Evolutionary conservation across 1,140 invertebrate species (phyloP), one percentile per base, ranked within the genome.

Genomic region (Leptonema lineaticorne): DNA sequence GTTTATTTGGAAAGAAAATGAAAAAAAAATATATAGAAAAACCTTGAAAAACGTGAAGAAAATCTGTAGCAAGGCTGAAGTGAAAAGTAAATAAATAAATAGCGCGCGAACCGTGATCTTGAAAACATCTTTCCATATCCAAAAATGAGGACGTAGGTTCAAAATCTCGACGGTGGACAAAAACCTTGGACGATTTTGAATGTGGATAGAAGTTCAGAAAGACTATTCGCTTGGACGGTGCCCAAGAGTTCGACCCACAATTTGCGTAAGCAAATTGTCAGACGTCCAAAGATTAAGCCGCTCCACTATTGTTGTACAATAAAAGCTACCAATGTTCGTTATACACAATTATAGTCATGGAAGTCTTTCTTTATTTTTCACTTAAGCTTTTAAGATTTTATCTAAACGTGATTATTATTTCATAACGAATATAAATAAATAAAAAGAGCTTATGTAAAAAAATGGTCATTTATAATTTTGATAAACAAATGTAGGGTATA

Each of bases 241-340:
- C 24, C 50, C 50, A 53, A 53, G 50, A 53, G 5, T 33, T 24
- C 50, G 20, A 53, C 22, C 50, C 11, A 41, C 59, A 24, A 26
- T 62, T 33, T 62, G 59, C 59, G 59, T 62, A 62, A 62, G 59
- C 59, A 62, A 62, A 62, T 62, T 62, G 59, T 62, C 29, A 37
- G 9, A 37, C 6, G 33, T 33, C 59, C 59, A 62, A 62, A 24
- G n/a, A 7, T 18, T 24, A 22, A 22, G 16, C 3, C 50, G 50
- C 24, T 24, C 50, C 50, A 26, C 50, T 53, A 26, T 41, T 26
- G 18, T 53, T 24, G 50, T 22, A n/a, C 50, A 53, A 41, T 41
- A 16, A 41, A 41, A 41, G 37, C 3, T 16, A 16, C 37, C 37
- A 16, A 9, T 33, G 30, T 33, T 16, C n/a, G n/a, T 41, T 16